Evolutionary conservation across 2,888 invertebrate species (phyloP).

Genomic region (Cylloceria caligata): DNA sequence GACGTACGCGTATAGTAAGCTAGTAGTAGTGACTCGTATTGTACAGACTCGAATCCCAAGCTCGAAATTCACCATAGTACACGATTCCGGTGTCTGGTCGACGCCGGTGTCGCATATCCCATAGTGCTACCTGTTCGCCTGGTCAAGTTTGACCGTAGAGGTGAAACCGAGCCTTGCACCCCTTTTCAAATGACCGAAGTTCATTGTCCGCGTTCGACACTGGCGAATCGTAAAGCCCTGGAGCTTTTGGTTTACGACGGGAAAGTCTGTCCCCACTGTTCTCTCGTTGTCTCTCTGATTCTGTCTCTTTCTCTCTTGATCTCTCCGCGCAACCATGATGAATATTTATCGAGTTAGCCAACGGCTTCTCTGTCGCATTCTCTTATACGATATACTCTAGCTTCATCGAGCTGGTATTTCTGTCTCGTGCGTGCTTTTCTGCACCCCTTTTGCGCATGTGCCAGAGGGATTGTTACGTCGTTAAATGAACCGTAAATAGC

Average conservation of each 20-base stretch:
- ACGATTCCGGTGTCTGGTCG: not conserved
- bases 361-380: slow-evolving; percentile 42
- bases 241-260: slow-evolving; percentile 65
- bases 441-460: not conserved
- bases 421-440: slow-evolving; percentile 7
- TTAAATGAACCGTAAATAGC: slow-evolving; percentile 40
- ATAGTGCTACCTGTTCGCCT: slow-evolving; percentile 38
- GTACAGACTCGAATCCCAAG: not conserved
- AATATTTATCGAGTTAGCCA: slow-evolving; percentile 63
- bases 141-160: slow-evolving; percentile 44
- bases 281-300: not conserved
- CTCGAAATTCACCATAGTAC: slow-evolving; percentile 13
- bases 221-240: slow-evolving; percentile 57
- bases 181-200: slow-evolving; percentile 62
- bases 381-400: not conserved
- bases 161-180: slow-evolving; percentile 7
- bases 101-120: slow-evolving; percentile 15
- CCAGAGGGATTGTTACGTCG: slow-evolving; percentile 44
- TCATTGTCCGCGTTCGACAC: slow-evolving; percentile 64
- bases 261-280: slow-evolving; percentile 56
- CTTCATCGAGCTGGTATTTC: slow-evolving; percentile 9
- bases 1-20: not conserved
- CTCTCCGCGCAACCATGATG: slow-evolving; percentile 52
- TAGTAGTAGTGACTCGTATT: not conserved
- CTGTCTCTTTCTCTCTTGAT: slow-evolving; percentile 1